phyloP scores from a whole-genome alignment of 2,797 vertebrate species.

The Caiman crocodilus region DNA sequence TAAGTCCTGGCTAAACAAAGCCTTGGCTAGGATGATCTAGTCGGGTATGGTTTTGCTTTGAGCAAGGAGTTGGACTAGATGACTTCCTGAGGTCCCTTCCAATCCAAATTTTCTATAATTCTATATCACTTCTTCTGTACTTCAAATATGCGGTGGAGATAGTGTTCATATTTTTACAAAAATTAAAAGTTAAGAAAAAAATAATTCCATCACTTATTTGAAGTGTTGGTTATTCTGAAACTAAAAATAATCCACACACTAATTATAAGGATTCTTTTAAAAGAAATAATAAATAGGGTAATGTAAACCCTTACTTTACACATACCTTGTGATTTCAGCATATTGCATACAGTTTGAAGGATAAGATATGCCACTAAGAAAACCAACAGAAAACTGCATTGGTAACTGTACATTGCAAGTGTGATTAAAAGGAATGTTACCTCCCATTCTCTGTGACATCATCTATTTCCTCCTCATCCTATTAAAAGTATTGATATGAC shows the following conservation, averaged over 20 bases:
- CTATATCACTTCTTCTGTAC: rapidly evolving
- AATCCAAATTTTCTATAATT: neutral
- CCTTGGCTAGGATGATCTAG: too few species aligned
- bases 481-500: rapidly evolving
- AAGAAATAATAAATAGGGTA: neutral
- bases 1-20: too few species aligned
- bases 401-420: neutral
- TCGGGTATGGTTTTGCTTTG: too few species aligned
- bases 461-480: neutral
- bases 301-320: neutral
- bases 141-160: neutral
- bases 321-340: neutral
- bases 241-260: neutral
- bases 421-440: neutral
- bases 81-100: too few species aligned
- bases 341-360: neutral
- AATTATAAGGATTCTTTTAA: neutral
- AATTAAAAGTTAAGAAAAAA: rapidly evolving
- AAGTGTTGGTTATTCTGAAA: neutral
- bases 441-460: neutral
- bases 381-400: neutral
- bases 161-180: neutral
- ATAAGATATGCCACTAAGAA: neutral
- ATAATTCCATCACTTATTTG: too few species aligned
- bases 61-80: too few species aligned